phyloP scores from a whole-genome alignment of 1,140 invertebrate genomes.

The Triops cancriformis region DNA sequence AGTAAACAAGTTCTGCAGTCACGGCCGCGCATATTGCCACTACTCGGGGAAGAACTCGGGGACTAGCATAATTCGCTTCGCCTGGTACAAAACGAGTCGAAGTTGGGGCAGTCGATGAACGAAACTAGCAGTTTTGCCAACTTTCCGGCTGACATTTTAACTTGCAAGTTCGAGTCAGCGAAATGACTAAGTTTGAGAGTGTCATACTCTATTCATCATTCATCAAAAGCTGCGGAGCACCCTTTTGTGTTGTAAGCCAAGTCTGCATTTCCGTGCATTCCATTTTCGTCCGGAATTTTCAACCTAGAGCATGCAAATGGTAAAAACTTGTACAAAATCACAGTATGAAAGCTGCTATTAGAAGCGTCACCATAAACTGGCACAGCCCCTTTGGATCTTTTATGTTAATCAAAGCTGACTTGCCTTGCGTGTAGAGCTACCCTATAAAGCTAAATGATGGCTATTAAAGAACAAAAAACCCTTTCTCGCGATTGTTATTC shows the following conservation, averaged over 20 bases:
- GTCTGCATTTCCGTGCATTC: too few species aligned
- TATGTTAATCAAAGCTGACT: not conserved
- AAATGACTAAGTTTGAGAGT: not conserved
- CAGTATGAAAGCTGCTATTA: not conserved
- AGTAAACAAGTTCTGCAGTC: too few species aligned
- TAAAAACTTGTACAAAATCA: not conserved
- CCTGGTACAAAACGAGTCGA: too few species aligned
- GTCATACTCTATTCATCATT: not conserved
- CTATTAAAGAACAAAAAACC: not conserved
- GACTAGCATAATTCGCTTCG: too few species aligned
- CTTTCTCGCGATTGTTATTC: not conserved
- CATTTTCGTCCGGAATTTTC: not conserved
- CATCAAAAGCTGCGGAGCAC: not conserved
- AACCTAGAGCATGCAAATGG: not conserved
- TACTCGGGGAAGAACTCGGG: too few species aligned
- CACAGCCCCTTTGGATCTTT: not conserved
- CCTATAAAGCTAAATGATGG: not conserved
- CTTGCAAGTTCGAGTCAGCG: not conserved
- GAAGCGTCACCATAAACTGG: not conserved
- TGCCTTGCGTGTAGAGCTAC: not conserved
- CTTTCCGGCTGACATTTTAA: not conserved
- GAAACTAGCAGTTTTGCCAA: not conserved
- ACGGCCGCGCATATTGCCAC: too few species aligned
- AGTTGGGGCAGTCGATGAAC: not conserved
- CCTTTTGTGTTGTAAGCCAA: not conserved